A percentile compares a stretch with the other conserved stretches of the same genome.
These are phyloP conservation scores for Centruroides sculpturatus DNA, from an alignment of 1,140 invertebrate genomes.

Conservation along the genomic window DNA sequence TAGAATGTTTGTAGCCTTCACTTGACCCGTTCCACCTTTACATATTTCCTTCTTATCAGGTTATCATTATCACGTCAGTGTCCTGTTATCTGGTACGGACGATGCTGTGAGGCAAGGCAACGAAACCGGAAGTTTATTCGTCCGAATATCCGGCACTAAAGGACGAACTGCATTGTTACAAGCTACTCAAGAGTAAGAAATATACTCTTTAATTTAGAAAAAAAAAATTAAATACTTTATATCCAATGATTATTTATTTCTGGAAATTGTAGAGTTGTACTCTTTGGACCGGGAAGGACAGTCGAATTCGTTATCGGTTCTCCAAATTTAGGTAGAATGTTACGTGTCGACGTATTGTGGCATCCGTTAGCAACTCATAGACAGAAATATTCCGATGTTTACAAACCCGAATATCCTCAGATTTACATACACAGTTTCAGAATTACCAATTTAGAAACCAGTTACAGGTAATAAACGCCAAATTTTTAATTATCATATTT, in stretches of 20 bases:
- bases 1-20: too few relatives aligned
- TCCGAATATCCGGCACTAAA: conserved; percentile 45
- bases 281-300: conserved; percentile 28
- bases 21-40: too few relatives aligned
- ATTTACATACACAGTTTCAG: conserved; percentile 22
- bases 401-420: conserved; percentile 35
- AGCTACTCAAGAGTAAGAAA: conserved; percentile 22
- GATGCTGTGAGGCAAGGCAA: conserved; percentile 42
- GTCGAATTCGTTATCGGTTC: conserved; percentile 49
- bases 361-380: conserved; percentile 45
- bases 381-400: conserved; percentile 63
- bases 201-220: conserved; percentile 12
- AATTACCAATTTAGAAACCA: conserved; percentile 22
- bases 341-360: conserved; percentile 52
- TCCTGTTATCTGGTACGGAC: conserved; percentile 54
- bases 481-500: too few relatives aligned
- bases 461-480: conserved; percentile 12
- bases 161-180: conserved; percentile 29
- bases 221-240: background rate
- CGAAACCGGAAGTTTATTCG: conserved; percentile 51
- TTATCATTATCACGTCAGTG: conserved; percentile 49
- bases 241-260: background rate
- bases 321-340: conserved; percentile 44
- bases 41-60: too few relatives aligned
- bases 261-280: conserved; percentile 1